A percentile compares a stretch with the other conserved stretches of the same genome.
Evolutionary conservation across 2,113 vertebrate species (phyloP).

Genomic region (Ctenodactylus gundi): DNA sequence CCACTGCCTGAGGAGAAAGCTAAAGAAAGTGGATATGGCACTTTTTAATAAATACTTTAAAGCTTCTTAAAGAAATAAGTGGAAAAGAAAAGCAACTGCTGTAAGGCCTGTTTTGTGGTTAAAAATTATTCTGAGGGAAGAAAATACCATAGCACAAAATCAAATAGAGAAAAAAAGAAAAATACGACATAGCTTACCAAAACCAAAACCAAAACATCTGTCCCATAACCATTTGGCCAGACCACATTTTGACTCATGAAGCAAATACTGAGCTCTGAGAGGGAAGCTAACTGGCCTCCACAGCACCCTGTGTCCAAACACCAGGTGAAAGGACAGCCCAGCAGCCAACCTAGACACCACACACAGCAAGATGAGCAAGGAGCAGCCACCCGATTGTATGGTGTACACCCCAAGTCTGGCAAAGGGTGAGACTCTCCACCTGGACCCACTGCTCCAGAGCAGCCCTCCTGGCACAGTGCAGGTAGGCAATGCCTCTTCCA

Average conservation of each 20-base stretch:
- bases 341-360: neutral
- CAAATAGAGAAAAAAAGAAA: constrained; percentile 61
- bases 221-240: constrained; percentile 56
- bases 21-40: constrained; percentile 84
- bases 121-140: constrained; percentile 76
- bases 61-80: constrained; percentile 86
- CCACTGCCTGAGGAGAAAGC: constrained; percentile 77
- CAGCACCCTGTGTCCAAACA: neutral
- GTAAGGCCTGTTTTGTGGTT: constrained; percentile 82
- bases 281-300: neutral
- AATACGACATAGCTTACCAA: constrained; percentile 81
- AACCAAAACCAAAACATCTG: constrained; percentile 58
- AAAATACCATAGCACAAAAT: constrained; percentile 67
- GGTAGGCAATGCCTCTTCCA: fast-evolving
- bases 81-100: constrained; percentile 86
- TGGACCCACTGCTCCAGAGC: fast-evolving
- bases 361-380: fast-evolving
- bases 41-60: constrained; percentile 89
- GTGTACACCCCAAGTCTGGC: neutral
- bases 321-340: neutral
- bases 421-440: neutral
- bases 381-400: fast-evolving
- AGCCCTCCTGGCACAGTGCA: neutral
- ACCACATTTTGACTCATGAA: constrained; percentile 39
- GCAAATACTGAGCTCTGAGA: neutral